Base-by-base conservation (phyloP, 2,888 invertebrate genomes). In the Chorisops tibialis region DNA sequence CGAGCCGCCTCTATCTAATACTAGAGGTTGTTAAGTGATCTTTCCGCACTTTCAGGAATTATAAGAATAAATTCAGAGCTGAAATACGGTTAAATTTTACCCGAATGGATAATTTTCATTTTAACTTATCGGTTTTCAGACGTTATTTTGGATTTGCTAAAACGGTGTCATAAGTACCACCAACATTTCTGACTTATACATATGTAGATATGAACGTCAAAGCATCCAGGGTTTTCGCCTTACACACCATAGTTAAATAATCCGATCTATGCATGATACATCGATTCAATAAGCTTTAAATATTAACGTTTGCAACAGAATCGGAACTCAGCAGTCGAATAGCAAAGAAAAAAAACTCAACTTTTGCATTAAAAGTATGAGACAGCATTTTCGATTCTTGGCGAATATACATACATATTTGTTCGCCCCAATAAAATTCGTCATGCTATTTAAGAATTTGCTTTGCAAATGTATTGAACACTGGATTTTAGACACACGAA, bases 391-490 rank as follows among this genome's bases (percentile, higher is more conserved):
- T 48, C 50, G 50, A 21, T 24, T 14, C 41, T 16, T 22, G 6
- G 11, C 11, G 21, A 6, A 30, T 16, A 24, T 50, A 41, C 39
- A 51, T 41, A 19, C 41, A 45, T 43, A 24, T 61, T 62, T 64
- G 62, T 52, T 65, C 63, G 63, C 65, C 66, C 66, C 67, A 67
- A 67, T 67, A 67, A 67, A 67, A 66, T 67, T 67, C 64, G 67
- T 65, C 65, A 67, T 52, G 66, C 67, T 66, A 66, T 67, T 65
- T 67, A 65, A 67, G 67, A 59, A 66, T 65, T 65, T 64, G 64
- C 59, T 64, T 58, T 45, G 50, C 48, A n/a, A 47, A 47, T 51
- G 56, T 52, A n/a, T 41, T 39, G 38, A 9, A 14, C 9, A 22
- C 47, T 24, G 43, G 30, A 58, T 50, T 49, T 54, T n/a, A 22